phyloP scores from a whole-genome alignment of 2,113 vertebrate genomes.

The Galemys pyrenaicus region DNA sequence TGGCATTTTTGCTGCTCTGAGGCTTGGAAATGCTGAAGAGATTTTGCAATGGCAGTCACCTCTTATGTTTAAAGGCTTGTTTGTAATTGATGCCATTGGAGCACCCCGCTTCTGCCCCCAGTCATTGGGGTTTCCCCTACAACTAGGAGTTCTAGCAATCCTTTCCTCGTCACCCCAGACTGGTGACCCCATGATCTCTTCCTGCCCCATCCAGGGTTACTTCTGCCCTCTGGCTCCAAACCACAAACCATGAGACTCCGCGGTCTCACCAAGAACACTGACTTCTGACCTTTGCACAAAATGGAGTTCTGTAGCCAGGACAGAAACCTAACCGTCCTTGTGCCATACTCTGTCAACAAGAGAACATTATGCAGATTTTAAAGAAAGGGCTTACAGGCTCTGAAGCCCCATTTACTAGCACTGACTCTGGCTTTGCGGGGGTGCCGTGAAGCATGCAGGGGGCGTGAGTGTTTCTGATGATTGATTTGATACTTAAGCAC shows the following conservation, averaged over 20 bases:
- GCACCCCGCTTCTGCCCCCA: neutral
- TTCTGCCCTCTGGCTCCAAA: neutral
- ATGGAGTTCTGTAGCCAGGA: neutral
- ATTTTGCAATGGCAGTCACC: neutral
- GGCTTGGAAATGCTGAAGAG: neutral
- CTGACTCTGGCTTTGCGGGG: neutral
- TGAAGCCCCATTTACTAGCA: neutral
- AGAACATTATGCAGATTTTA: neutral
- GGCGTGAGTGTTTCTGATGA: neutral
- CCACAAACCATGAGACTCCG: too few relatives aligned
- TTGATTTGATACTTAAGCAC: neutral
- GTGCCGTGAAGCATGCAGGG: neutral
- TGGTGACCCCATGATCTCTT: rapidly evolving
- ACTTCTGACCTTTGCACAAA: neutral
- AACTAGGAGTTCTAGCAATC: too few relatives aligned
- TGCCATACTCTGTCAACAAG: neutral
- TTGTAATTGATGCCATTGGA: neutral
- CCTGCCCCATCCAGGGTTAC: rapidly evolving
- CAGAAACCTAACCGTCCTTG: neutral
- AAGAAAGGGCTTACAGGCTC: neutral
- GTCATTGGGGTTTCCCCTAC: rapidly evolving
- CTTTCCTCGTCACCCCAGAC: neutral
- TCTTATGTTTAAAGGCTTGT: neutral
- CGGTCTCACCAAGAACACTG: neutral
- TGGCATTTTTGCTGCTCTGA: too few relatives aligned